A percentile compares a stretch with the other conserved stretches of the same genome.
Conservation (phyloP, 2,113 vertebrate genomes). For the Laticauda colubrina region DNA sequence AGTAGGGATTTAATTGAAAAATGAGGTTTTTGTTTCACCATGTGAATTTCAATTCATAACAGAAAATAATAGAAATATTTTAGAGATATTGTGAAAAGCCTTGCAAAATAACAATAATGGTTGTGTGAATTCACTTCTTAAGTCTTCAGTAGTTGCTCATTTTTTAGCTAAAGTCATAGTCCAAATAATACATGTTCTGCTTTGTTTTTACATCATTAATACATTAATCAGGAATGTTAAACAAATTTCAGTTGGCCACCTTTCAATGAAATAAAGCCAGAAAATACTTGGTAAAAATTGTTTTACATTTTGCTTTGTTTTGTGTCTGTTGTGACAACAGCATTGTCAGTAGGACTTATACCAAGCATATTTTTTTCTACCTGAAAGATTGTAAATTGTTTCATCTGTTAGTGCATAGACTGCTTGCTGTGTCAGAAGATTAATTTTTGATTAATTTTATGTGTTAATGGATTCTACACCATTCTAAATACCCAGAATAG, state of each 20-base stretch:
- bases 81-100: background rate
- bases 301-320: constrained; percentile 29
- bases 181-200: background rate
- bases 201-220: background rate
- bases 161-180: background rate
- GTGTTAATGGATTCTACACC: background rate
- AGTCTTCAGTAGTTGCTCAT: background rate
- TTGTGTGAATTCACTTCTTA: background rate
- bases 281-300: constrained; percentile 30
- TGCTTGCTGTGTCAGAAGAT: background rate
- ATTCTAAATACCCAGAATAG: background rate
- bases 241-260: constrained; percentile 25
- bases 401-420: constrained; percentile 22
- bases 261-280: constrained; percentile 43
- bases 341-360: constrained; percentile 42
- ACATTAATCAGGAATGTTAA: constrained; percentile 19
- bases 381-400: background rate
- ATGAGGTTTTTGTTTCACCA: background rate
- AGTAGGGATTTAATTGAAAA: background rate
- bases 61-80: constrained; percentile 9
- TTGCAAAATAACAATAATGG: background rate
- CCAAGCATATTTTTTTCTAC: constrained; percentile 26
- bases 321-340: constrained; percentile 33
- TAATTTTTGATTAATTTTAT: constrained; percentile 10
- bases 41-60: background rate